Base-by-base conservation (phyloP, 1,140 invertebrate species). In the Zaprionus davidi region DNA sequence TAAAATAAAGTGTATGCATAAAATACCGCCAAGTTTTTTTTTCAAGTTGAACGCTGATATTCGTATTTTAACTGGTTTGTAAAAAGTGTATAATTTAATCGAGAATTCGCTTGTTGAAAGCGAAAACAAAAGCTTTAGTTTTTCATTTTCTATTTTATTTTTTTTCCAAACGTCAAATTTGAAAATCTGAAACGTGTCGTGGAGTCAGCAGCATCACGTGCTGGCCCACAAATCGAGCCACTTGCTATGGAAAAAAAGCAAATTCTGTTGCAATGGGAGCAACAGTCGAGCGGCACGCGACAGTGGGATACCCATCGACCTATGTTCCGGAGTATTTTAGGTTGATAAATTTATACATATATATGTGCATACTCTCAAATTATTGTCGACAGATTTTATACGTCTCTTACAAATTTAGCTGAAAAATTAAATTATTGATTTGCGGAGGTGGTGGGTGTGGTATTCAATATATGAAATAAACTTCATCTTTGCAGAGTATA, bases 141-240 rank as follows among this genome's bases (percentile, higher is more conserved):
- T 15, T 44, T 51, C 24, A 13, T 58, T 38, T 13, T 7, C 20
- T 38, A 34, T 38, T 62, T 22, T 13, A 49, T 64, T 57, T 11
- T n/a, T 70, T 53, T 41, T n/a, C 34, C n/a, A 36, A 46, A 57
- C 63, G 49, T 36, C 62, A 71, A 58, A 65, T 65, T 66, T 66
- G 7, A 51, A 58, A 57, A 71, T 58, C 70, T 58, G 62, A 26
- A 66, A 71, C 62, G 55, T 58, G 62, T 66, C 53, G 53, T 26
- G 34, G 26, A 56, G 38, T 65, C 38, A 55, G 57, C 36, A 26
- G 46, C 53, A 76, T 49, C 53, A 79, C 72, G 76, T 79, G 81
- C 65, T 69, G 59, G 28, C 66, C 80, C 57, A 57, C 69, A 83
- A 84, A 83, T 79, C 60, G 60, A 60, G 65, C 60, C 73, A 78